Evolutionary conservation across 2,888 invertebrate genomes (phyloP), one percentile per base, ranked within the genome.

Genomic region (Polyommatus iphigenia): DNA sequence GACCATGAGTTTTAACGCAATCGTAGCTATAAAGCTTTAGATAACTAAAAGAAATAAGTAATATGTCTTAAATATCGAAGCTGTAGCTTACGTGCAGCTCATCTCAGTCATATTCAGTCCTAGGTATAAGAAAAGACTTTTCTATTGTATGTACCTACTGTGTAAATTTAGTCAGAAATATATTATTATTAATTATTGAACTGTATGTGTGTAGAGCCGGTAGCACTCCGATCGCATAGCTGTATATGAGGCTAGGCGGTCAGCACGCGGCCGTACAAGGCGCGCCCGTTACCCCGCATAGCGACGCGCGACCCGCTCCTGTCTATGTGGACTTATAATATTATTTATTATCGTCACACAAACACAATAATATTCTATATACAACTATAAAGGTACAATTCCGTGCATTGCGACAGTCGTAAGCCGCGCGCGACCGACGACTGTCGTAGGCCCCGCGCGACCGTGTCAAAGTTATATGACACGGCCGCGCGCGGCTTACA

Each of bases 231-330:
- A 73, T 46, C 13, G 46, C 73, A 73, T 73, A 73, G 24, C 46
- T 46, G 75, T 46, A 77, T 78, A 75, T 67, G 50, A 32, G 78
- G 77, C 67, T 77, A 73, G 41, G 77, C 77, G 73, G 77, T 77
- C 77, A 72, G 29, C 18, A 6, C 24, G 24, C 32, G 50, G 13
- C 73, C 77, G 59, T 78, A 78, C 24, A 41, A 5, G 73, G 77
- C 71, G 29, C 57, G 13, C 41, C 77, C 77, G 77, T 78, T 78
- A 78, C 50, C 18, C 54, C 50, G 75, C 50, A 50, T 67, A 50
- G 41, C 76, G 46, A 20, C 32, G 62, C 41, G 76, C 20, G 7
- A 8, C 13, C 29, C 71, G 7, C 24, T 62, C 1, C n/a, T 71
- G 46, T 75, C 32, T 54, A 41, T 75, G 73, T 71, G 20, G 32